Evolutionary conservation across 2,113 vertebrate species (phyloP).

Genomic region (Zosterops japonicus): DNA sequence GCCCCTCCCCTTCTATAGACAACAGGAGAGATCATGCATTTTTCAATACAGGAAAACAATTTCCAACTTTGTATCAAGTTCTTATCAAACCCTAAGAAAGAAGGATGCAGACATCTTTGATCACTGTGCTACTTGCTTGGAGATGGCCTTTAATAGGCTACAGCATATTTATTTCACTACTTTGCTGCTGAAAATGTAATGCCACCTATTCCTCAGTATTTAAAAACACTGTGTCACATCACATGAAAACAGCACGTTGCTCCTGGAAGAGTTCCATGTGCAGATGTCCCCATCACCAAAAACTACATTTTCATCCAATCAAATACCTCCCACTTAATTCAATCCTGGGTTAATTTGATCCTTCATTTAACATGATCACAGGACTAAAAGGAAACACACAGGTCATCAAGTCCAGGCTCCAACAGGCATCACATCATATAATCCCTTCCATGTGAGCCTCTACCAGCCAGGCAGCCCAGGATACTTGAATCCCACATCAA

Average conservation of each 20-base stretch:
- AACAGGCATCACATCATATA: conserved; percentile 19
- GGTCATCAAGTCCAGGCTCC: conserved; percentile 31
- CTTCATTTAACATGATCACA: conserved; percentile 60
- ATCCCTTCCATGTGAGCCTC: conserved; percentile 39
- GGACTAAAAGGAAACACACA: conserved; percentile 28
- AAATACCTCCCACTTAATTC: conserved; percentile 45
- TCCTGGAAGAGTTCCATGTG: neutral
- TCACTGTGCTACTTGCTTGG: neutral
- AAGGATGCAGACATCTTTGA: neutral
- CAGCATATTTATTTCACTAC: neutral
- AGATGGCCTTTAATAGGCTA: neutral
- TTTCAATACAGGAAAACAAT: neutral
- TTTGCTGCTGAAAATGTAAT: neutral
- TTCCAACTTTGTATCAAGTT: neutral
- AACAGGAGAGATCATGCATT: neutral
- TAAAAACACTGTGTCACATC: neutral
- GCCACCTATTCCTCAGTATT: neutral
- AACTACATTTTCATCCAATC: conserved; percentile 6
- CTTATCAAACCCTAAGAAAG: neutral
- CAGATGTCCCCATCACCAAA: conserved; percentile 40
- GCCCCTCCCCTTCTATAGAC: neutral
- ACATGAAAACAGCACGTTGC: neutral
- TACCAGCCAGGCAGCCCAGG: neutral
- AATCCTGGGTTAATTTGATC: conserved; percentile 44
- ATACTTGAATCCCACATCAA: neutral